A percentile compares a stretch with the other conserved stretches of the same genome.
phyloP scores from a whole-genome alignment of 2,113 vertebrate genomes.

The Typhlomys cinereus region DNA sequence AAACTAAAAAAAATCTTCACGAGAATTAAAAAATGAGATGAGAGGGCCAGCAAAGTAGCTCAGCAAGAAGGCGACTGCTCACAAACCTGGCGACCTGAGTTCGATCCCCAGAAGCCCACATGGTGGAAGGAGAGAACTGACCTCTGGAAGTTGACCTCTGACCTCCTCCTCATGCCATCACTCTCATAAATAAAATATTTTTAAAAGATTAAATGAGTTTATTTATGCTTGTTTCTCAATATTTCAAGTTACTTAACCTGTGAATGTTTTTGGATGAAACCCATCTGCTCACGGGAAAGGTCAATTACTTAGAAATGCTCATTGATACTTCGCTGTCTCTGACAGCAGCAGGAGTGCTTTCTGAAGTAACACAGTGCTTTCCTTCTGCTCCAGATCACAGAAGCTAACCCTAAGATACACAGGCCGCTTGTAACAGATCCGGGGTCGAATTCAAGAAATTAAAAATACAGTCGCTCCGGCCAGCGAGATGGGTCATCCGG shows the following conservation, averaged over 20 bases:
- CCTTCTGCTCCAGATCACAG: background rate
- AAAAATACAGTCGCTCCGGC: background rate
- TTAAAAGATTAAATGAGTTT: background rate
- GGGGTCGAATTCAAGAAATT: background rate
- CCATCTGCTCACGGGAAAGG: background rate
- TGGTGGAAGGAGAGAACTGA: no score
- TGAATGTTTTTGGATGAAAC: constrained; percentile 22
- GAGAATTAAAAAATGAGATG: no score
- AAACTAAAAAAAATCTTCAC: no score
- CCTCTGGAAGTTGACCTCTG: no score
- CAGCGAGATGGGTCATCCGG: no score
- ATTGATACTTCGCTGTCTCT: background rate
- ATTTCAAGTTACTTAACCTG: constrained; percentile 7
- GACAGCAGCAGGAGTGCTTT: no score
- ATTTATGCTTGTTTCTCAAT: background rate
- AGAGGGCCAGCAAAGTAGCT: no score
- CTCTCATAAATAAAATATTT: background rate
- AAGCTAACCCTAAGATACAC: background rate
- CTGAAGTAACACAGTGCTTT: no score
- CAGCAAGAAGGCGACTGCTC: no score
- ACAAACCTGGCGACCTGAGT: no score
- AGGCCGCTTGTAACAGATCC: background rate
- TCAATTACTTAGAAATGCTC: background rate
- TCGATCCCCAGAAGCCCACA: no score
- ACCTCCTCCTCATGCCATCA: no score